A percentile compares a stretch with the other conserved stretches of the same genome.
Conservation (phyloP, 2,797 vertebrate genomes). For the Sternarchorhynchus goeldii region DNA sequence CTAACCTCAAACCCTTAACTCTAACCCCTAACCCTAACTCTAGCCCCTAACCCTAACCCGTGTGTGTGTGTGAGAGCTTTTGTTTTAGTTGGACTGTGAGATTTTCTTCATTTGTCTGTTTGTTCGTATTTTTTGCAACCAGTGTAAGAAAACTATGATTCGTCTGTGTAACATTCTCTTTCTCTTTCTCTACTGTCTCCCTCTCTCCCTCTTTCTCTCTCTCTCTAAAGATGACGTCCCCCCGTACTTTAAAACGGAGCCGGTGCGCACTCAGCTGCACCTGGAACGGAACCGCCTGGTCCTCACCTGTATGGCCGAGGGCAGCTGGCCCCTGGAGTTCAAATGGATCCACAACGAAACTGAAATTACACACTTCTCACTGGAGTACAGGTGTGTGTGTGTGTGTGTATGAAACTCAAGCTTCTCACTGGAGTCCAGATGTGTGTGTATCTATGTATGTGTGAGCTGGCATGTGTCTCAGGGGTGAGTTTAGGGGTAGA, state of each 20-base stretch:
- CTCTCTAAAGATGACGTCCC: conserved; percentile 82
- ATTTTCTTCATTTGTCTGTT: no score
- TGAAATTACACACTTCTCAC: conserved; percentile 91
- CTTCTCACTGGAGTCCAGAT: not conserved
- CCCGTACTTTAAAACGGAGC: conserved; percentile 97
- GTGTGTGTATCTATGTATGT: not conserved
- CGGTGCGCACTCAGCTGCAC: conserved; percentile 90
- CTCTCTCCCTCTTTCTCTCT: conserved; percentile 40
- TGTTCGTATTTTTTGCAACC: no score
- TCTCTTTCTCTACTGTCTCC: not conserved
- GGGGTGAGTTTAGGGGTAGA: no score
- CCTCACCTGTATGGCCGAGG: conserved; percentile 97
- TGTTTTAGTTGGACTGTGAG: no score
- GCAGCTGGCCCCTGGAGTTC: conserved; percentile 98
- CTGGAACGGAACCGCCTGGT: conserved; percentile 95
- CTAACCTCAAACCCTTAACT: no score
- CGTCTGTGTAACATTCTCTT: not conserved
- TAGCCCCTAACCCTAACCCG: no score
- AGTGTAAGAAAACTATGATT: no score
- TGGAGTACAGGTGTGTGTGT: conserved; percentile 89
- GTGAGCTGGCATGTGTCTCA: no score
- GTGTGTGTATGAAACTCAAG: not conserved
- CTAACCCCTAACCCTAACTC: no score
- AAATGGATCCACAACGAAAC: conserved; percentile 92
- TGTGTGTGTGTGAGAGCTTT: no score